A percentile compares a stretch with the other conserved stretches of the same genome.
Evolutionary conservation across 1,140 invertebrate species (phyloP).

Genomic region (Nautilus pompilius): DNA sequence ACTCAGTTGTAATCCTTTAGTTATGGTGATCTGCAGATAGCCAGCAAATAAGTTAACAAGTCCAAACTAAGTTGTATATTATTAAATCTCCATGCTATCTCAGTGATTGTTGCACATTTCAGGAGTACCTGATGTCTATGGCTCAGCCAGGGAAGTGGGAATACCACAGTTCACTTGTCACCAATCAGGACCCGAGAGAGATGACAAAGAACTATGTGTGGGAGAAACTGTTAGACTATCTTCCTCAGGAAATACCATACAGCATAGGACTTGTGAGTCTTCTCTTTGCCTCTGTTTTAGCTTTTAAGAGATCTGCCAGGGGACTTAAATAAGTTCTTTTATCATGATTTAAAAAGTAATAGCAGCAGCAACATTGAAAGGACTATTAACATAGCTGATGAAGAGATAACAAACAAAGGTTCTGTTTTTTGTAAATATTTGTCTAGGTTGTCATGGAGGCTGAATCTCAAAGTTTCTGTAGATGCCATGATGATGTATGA

Average conservation of each 20-base stretch:
- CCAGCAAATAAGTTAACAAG: too few relatives aligned
- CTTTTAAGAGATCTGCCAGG: neutral
- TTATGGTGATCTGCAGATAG: too few relatives aligned
- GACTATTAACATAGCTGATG: neutral
- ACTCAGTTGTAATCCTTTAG: too few relatives aligned
- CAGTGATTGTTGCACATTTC: too few relatives aligned
- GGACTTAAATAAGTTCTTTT: neutral
- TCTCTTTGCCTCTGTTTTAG: neutral
- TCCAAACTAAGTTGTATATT: too few relatives aligned
- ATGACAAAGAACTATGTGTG: constrained; percentile 71
- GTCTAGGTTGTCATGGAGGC: neutral
- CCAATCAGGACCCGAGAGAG: constrained; percentile 68
- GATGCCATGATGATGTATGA: neutral
- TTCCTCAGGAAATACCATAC: constrained; percentile 82
- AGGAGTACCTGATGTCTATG: constrained; percentile 69
- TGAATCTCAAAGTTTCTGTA: neutral
- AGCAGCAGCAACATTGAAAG: neutral
- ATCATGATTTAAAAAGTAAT: neutral
- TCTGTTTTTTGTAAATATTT: neutral
- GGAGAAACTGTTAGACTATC: constrained; percentile 74
- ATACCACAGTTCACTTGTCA: constrained; percentile 65
- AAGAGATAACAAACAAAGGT: neutral
- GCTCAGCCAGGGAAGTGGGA: constrained; percentile 67
- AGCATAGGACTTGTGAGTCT: constrained; percentile 14
- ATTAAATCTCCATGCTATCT: too few relatives aligned